Evolutionary conservation across 2,113 vertebrate species (phyloP), one percentile per base, ranked within the genome.

Genomic region (Rhinogobius similis): DNA sequence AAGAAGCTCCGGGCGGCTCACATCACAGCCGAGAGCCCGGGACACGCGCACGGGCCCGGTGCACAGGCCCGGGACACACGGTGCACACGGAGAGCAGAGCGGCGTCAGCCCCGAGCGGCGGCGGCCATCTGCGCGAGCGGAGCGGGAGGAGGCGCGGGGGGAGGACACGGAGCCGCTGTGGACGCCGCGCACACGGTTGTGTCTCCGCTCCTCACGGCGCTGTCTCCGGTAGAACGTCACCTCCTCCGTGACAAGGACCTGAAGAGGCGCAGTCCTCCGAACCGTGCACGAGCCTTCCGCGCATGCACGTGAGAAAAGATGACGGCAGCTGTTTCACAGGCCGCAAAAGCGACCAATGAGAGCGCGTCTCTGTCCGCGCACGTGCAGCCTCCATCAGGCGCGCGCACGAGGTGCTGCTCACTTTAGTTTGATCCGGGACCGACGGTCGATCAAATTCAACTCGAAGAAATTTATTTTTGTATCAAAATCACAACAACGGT

Each of bases 1-100:
- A 91, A 90, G 87, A 92, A 85, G 91, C 89, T 92, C 89, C 90
- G 88, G 79, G 86, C 86, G 86, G 86, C 83, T 90, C 83, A 85
- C 92, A 91, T 92, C 90, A 72, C 90, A 82, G 68, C 80, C 59
- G 18, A 18, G 16, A 13, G 56, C 56, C 26, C 56, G 29, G 18
- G 75, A 74, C 59, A 58, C 58, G 78, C 64, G 64, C 69, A 53
- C 14, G 56, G 72, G 69, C 72, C 73, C 81, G 83, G 75, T 10
- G 27, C 67, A 13, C 52, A 4, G 52, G 52, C 23, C 52, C n/a
- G 52, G 48, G 13, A 7, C 46, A 48, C 46, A 46, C 44, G 44
- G 44, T 46, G 12, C 44, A 7, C 44, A n/a, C 50, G 10, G 52
- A 53, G 52, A 5, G n/a, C 52, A 13, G 58, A 61, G 56, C 56